Conservation (phyloP, 2,888 invertebrate species). For the Caenorhabditis sp. region DNA sequence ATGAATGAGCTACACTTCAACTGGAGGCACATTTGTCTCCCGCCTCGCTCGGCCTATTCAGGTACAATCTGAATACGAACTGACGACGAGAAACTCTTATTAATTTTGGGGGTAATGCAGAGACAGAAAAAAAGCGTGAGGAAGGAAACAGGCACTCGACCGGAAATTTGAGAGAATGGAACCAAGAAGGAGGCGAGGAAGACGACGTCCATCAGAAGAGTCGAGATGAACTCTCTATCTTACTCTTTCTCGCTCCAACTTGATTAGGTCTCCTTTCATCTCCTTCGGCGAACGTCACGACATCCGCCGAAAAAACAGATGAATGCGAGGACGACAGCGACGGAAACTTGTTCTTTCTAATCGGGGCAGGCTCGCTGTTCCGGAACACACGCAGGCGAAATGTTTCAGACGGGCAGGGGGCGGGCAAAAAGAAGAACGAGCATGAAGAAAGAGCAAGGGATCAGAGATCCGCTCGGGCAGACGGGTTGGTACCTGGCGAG, state of each 20-base stretch:
- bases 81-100: too few relatives aligned
- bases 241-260: not conserved
- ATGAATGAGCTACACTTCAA: too few relatives aligned
- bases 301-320: conserved; percentile 38
- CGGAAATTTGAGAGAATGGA: conserved; percentile 33
- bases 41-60: too few relatives aligned
- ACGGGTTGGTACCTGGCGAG: not conserved
- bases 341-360: conserved; percentile 24
- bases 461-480: not conserved
- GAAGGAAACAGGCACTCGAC: conserved; percentile 10
- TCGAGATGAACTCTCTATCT: conserved; percentile 15
- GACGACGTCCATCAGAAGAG: not conserved
- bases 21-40: too few relatives aligned
- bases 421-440: not conserved
- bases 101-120: too few relatives aligned
- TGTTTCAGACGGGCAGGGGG: conserved; percentile 24
- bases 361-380: conserved; percentile 35
- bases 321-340: not conserved
- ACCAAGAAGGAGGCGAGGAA: not conserved
- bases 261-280: conserved; percentile 30
- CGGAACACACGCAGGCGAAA: conserved; percentile 38
- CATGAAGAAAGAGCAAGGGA: not conserved
- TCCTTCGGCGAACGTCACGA: conserved; percentile 28
- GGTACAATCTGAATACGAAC: conserved; percentile 10
- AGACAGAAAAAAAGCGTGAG: conserved; percentile 1